phyloP scores from a whole-genome alignment of 92 coral and sea anemone genomes.

The Muricea muricata region DNA sequence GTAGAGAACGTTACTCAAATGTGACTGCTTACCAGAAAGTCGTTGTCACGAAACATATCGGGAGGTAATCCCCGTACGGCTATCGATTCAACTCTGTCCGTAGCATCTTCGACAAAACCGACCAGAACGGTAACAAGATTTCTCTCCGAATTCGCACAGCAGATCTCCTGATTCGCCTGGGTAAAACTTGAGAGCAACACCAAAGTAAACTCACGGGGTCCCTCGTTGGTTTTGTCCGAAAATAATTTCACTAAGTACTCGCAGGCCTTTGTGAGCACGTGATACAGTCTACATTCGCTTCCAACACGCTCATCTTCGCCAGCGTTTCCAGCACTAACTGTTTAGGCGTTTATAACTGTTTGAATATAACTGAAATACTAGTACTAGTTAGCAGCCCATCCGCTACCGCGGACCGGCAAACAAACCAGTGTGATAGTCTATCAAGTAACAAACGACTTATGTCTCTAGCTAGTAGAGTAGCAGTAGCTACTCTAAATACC shows the following conservation, averaged over 20 bases:
- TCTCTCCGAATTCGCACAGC: conserved; percentile 77
- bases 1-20: conserved; percentile 87
- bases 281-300: conserved; percentile 87
- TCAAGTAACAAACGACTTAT: conserved; percentile 81
- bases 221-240: conserved; percentile 88
- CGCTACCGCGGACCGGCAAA: conserved; percentile 89
- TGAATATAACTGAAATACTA: conserved; percentile 76
- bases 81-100: conserved; percentile 80
- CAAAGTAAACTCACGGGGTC: conserved; percentile 84
- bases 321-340: conserved; percentile 90
- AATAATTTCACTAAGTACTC: conserved; percentile 87
- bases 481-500: conserved; percentile 86
- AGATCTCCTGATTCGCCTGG: conserved; percentile 86
- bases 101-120: conserved; percentile 97
- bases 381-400: conserved; percentile 90
- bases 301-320: conserved; percentile 98
- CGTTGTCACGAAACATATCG: conserved; percentile 91
- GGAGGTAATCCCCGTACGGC: conserved; percentile 87
- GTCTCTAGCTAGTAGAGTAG: conserved; percentile 74
- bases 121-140: conserved; percentile 90
- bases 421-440: conserved; percentile 94
- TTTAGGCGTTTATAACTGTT: no score
- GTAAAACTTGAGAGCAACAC: conserved; percentile 93
- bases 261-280: conserved; percentile 71
- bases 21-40: conserved; percentile 88